phyloP scores from a whole-genome alignment of 1,140 invertebrate species.

The Ostrea denselamellosa region DNA sequence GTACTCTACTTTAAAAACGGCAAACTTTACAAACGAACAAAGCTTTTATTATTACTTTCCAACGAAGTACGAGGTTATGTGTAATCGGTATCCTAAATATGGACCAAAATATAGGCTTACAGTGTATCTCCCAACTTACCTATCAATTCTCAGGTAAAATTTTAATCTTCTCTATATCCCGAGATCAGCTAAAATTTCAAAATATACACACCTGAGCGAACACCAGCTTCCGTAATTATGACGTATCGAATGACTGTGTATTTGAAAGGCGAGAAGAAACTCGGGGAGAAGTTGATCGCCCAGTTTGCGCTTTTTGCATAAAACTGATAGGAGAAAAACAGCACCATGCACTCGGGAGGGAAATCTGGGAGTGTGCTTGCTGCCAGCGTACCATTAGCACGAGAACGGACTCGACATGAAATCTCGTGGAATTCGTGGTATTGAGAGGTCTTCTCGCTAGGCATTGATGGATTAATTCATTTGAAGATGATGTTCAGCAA shows the following conservation, averaged over 20 bases:
- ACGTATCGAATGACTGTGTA: background rate
- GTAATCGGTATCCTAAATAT: background rate
- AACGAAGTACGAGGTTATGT: background rate
- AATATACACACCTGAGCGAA: slow-evolving; percentile 27
- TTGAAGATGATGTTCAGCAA: background rate
- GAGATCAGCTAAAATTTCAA: slow-evolving; percentile 12
- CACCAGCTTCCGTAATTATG: background rate
- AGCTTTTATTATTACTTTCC: background rate
- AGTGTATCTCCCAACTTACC: background rate
- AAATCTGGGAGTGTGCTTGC: background rate
- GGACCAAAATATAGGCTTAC: slow-evolving; percentile 8
- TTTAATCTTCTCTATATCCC: background rate
- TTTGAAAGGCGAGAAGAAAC: background rate
- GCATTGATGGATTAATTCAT: slow-evolving; percentile 3
- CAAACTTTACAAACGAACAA: background rate
- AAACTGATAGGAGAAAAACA: background rate
- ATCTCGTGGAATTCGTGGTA: background rate
- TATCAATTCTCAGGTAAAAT: background rate
- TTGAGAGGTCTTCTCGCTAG: background rate
- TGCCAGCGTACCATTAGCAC: background rate
- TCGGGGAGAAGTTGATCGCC: background rate
- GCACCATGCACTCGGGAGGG: background rate
- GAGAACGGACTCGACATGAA: background rate
- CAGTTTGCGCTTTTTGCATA: background rate
- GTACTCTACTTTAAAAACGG: background rate